Evolutionary conservation across 2,888 invertebrate genomes (phyloP), one percentile per base, ranked within the genome.

Genomic region (Silvanus unidentatus): DNA sequence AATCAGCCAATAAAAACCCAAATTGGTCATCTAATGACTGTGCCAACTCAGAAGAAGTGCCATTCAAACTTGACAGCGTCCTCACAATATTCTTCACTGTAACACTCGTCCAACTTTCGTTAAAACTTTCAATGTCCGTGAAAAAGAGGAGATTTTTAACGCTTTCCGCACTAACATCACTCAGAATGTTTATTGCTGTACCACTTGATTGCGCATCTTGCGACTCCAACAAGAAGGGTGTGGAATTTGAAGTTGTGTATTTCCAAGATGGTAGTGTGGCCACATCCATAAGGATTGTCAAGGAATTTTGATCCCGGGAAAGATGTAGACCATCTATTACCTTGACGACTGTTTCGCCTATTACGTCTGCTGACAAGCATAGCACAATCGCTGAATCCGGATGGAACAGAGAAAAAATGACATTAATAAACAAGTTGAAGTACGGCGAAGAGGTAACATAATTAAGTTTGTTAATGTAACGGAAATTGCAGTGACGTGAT

Each of bases 281-380:
- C 57, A 75, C 69, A 58, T 77, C 75, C 48, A 77, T 56, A 45
- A 77, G 62, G 43, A 73, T 63, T 16, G 63, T 71, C 44, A 73
- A 62, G 2, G 75, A 71, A 53, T 72, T 70, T 42, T 73, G 68
- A 30, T 65, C 60, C 39, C 70, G 69, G 14, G 72, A 64, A 35
- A 74, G 64, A 42, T 70, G 70, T 39, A 75, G 65, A 37, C 61
- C 56, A 56, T 75, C 74, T 34, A 76, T 62, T 32, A 73, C 70
- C 47, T 64, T 54, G 37, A 76, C 60, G 29, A 75, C 70, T 13
- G 51, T 63, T 47, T 59, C 64, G 2, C 73, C 73, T 11, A 65
- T 59, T 14, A 69, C 67, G 54, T 73, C 70, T 42, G 73, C 64
- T n/a, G 78, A 74, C 45, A 76, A 63, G 57, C 77, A 77, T 32